These are phyloP conservation scores for Calameuta idolon DNA, from an alignment of 2,888 invertebrate genomes.

Conservation along the genomic window DNA sequence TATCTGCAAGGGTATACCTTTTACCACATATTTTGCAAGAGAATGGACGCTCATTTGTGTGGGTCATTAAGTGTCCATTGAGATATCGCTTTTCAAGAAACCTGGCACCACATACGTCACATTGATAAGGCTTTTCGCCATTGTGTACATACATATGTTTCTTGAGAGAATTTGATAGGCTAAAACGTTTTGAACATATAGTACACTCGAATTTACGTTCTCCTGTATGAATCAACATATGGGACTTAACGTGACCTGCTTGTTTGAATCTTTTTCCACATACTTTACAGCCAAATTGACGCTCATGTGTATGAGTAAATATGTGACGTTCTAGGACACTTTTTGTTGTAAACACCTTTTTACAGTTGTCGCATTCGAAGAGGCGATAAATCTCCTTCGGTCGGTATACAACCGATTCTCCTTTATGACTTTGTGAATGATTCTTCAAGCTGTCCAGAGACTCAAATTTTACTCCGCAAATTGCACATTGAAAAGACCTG, in stretches of 20 bases:
- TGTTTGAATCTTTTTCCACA: slow-evolving; percentile 69
- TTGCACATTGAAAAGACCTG: slow-evolving; percentile 48
- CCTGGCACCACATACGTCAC: slow-evolving; percentile 54
- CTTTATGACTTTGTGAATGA: slow-evolving; percentile 43
- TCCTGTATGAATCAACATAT: slow-evolving; percentile 69
- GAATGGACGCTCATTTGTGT: slow-evolving; percentile 55
- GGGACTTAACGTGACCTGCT: slow-evolving; percentile 67
- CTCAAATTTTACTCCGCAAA: slow-evolving; percentile 47
- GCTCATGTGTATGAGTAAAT: slow-evolving; percentile 67
- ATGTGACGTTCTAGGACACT: slow-evolving; percentile 69
- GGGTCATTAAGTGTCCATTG: slow-evolving; percentile 54
- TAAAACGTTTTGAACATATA: slow-evolving; percentile 70
- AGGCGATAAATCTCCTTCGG: slow-evolving; percentile 42
- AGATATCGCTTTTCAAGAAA: slow-evolving; percentile 54
- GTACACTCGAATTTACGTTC: slow-evolving; percentile 69
- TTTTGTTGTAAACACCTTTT: slow-evolving; percentile 69
- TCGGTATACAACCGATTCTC: slow-evolving; percentile 24
- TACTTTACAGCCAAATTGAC: slow-evolving; percentile 66
- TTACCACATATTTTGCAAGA: slow-evolving; percentile 57
- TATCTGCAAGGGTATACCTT: slow-evolving; percentile 55
- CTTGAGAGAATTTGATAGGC: slow-evolving; percentile 64
- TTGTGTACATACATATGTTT: slow-evolving; percentile 68
- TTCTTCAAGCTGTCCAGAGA: slow-evolving; percentile 44
- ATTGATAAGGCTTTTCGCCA: slow-evolving; percentile 57
- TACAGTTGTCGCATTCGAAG: slow-evolving; percentile 67